Base-by-base conservation (phyloP, 2,888 invertebrate genomes). In the Phrixothrix hirtus region DNA sequence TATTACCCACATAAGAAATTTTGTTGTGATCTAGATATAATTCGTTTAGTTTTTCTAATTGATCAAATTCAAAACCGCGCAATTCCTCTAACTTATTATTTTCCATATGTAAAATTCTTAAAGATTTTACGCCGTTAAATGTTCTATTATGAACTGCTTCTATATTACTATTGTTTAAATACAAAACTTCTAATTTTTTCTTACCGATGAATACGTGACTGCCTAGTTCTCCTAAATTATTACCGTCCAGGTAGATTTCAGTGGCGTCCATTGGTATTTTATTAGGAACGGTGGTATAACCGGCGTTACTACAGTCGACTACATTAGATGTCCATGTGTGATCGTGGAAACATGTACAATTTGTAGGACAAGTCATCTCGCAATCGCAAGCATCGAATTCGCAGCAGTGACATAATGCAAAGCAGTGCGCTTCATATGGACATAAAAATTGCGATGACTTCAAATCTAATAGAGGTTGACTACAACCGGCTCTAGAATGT, bases 331-430 rank as follows among this genome's bases (percentile, higher is more conserved):
- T 83, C 89, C 91, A 92, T 65, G 87, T 85, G 75, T 88, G 86
- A 79, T 92, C 92, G 78, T 90, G 89, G 80, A 86, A 92, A 74
- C 92, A 93, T 61, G 86, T 85, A 76, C 92, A 93, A 74, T 86
- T 87, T 74, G 84, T 83, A 60, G 92, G 92, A 75, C 92, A 93
- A 65, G 88, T 89, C 88, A 91, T 92, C 81, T 91, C 88, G 77
- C 92, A 92, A 78, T 93, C 92, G 78, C 92, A 93, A 58, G 89
- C 89, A 75, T 90, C 90, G 79, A 88, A 92, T 73, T 91, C 90
- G 78, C 92, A 93, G 78, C 92, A 93, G 76, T 90, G 89, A 75
- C 93, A 92, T 57, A 89, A 77, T 46, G 89, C 85, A 76, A 90
- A 91, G 78, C 92, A 92, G 75, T 90, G 89, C 56, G 86, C 84